These are phyloP conservation scores for Musca domestica DNA, from an alignment of 1,140 invertebrate species.

Conservation along the genomic window DNA sequence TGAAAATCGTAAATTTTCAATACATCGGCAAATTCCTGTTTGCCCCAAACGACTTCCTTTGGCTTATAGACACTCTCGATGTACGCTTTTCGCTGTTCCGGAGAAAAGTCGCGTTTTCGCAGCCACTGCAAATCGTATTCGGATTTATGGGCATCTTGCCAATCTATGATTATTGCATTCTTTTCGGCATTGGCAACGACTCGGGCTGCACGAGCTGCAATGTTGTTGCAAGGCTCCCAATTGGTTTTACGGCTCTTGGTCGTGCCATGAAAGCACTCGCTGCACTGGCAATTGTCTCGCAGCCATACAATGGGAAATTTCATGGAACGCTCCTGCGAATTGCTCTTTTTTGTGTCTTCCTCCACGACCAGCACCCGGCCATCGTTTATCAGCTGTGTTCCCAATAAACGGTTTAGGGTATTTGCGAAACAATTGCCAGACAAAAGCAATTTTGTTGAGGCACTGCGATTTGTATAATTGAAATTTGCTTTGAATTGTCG, in stretches of 20 bases:
- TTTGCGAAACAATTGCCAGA: too few species aligned
- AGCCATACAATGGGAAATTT: slow-evolving; percentile 66
- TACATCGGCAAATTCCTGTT: slow-evolving; percentile 56
- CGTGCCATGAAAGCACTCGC: slow-evolving; percentile 61
- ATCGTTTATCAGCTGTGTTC: slow-evolving; percentile 12
- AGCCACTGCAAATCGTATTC: slow-evolving; percentile 57
- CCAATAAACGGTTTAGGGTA: slow-evolving; percentile 1
- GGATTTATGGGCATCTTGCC: slow-evolving; percentile 64
- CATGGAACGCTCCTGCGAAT: slow-evolving; percentile 27
- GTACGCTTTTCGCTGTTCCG: slow-evolving; percentile 55
- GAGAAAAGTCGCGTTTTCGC: slow-evolving; percentile 59
- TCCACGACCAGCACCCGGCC: neutral
- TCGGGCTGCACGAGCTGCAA: neutral
- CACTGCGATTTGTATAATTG: too few species aligned
- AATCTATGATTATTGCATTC: slow-evolving; percentile 54
- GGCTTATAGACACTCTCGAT: slow-evolving; percentile 58
- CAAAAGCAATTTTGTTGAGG: too few species aligned
- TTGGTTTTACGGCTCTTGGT: slow-evolving; percentile 59
- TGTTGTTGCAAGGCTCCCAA: slow-evolving; percentile 36
- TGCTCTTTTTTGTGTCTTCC: neutral
- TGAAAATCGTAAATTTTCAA: slow-evolving; percentile 58
- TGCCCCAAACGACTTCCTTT: slow-evolving; percentile 57
- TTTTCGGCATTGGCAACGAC: neutral
- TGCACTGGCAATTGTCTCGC: slow-evolving; percentile 70
- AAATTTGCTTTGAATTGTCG: too few species aligned